These are phyloP conservation scores for Seira sanloemensis DNA, from an alignment of 2,888 invertebrate genomes.

Conservation along the genomic window DNA sequence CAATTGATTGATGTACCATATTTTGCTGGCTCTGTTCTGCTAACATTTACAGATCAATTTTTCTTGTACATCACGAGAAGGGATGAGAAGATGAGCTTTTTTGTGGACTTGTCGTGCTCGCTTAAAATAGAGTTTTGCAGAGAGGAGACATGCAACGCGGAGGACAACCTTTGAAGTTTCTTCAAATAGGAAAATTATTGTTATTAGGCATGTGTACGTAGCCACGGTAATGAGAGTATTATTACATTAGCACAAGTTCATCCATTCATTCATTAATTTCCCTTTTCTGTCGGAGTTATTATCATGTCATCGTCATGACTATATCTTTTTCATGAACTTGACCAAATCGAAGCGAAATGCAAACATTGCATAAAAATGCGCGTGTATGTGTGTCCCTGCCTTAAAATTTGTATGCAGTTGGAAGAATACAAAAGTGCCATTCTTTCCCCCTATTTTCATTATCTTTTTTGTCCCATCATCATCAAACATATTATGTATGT, in stretches of 20 bases:
- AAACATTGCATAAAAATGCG: background rate
- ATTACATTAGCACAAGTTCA: slow-evolving; percentile 52
- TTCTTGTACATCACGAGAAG: background rate
- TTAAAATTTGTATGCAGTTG: background rate
- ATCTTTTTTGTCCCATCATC: slow-evolving; percentile 9
- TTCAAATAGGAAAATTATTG: background rate
- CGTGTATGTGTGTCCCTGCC: background rate
- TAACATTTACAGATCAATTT: background rate
- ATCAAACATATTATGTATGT: background rate
- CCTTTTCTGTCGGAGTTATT: slow-evolving; percentile 44
- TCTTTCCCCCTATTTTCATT: slow-evolving; percentile 1
- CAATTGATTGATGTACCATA: no score
- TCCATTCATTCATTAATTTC: slow-evolving; percentile 51
- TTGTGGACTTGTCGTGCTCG: background rate
- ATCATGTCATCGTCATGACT: slow-evolving; percentile 60
- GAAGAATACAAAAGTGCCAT: background rate
- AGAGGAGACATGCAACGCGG: background rate
- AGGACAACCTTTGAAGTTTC: background rate
- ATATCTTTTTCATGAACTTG: slow-evolving; percentile 61
- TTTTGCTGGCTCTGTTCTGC: no score
- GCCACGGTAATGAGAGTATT: slow-evolving; percentile 3
- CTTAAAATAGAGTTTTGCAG: background rate
- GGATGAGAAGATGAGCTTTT: background rate
- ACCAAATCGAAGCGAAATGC: slow-evolving; percentile 24
- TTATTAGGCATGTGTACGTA: background rate